A percentile compares a stretch with the other conserved stretches of the same genome.
phyloP scores from a whole-genome alignment of 2,888 invertebrate species.

The Dryococelus australis region DNA sequence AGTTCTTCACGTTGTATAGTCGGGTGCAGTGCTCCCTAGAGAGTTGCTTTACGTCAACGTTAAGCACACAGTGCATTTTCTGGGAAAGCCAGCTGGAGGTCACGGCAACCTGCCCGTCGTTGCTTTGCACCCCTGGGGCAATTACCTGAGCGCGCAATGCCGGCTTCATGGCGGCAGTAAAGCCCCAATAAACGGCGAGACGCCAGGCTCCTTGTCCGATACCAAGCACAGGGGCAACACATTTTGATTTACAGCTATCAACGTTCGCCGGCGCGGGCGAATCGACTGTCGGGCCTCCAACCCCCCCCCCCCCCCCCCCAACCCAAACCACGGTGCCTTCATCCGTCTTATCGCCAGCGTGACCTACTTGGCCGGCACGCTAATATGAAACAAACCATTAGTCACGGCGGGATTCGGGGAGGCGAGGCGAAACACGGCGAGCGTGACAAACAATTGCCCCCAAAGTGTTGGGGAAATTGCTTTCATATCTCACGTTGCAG shows the following conservation, averaged over 20 bases:
- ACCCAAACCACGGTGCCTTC: not conserved
- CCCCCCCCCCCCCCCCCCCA: not conserved
- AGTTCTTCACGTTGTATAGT: too few relatives aligned
- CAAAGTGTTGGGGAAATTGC: not conserved
- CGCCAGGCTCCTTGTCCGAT: not conserved
- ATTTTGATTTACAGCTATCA: not conserved
- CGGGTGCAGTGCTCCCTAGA: too few relatives aligned
- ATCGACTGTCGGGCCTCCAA: not conserved
- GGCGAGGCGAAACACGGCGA: not conserved
- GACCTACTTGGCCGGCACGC: not conserved
- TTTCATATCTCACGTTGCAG: too few relatives aligned
- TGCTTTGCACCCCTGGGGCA: too few relatives aligned
- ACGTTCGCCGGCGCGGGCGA: not conserved
- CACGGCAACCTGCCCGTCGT: too few relatives aligned
- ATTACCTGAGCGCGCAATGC: too few relatives aligned
- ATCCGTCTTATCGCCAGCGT: not conserved
- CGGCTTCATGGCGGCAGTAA: not conserved
- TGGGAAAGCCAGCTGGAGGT: too few relatives aligned
- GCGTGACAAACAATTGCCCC: not conserved
- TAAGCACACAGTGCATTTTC: too few relatives aligned
- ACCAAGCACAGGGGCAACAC: not conserved
- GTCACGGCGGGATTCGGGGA: not conserved
- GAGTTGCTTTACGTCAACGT: too few relatives aligned
- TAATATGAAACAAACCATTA: not conserved
- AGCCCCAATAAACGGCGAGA: not conserved